These are phyloP conservation scores for Chaetogeoica ovagalla DNA, from an alignment of 2,888 invertebrate species.

Conservation along the genomic window DNA sequence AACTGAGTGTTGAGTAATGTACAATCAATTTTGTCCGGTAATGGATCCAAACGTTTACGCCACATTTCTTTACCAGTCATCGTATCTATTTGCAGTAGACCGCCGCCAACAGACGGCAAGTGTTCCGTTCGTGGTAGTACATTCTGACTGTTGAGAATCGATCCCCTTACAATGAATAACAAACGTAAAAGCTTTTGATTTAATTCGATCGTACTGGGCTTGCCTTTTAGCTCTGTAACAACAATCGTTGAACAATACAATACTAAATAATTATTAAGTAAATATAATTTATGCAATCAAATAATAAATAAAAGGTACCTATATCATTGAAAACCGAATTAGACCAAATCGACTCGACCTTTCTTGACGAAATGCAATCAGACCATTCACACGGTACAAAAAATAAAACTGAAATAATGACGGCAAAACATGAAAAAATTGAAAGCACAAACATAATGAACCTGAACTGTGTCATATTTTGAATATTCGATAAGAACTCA, in stretches of 20 bases:
- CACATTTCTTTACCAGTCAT: slow-evolving; percentile 36
- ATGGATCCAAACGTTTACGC: slow-evolving; percentile 30
- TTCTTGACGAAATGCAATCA: slow-evolving; percentile 10
- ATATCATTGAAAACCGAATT: slow-evolving; percentile 30
- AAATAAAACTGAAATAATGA: slow-evolving; percentile 14
- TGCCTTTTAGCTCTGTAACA: slow-evolving; percentile 31
- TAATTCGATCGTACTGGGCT: slow-evolving; percentile 33
- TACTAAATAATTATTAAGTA: not conserved
- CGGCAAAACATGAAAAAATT: slow-evolving; percentile 28
- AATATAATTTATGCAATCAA: not conserved
- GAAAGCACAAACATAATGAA: slow-evolving; percentile 21
- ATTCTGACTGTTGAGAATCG: slow-evolving; percentile 42
- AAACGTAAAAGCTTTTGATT: slow-evolving; percentile 29
- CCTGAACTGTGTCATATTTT: slow-evolving; percentile 29
- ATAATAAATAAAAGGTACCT: slow-evolving; percentile 3
- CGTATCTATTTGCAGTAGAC: slow-evolving; percentile 34
- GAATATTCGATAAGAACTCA: slow-evolving; percentile 7
- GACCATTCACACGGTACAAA: slow-evolving; percentile 39
- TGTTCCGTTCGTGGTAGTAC: slow-evolving; percentile 40
- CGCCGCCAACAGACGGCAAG: slow-evolving; percentile 36
- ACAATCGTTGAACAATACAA: too few species aligned
- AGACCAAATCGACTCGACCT: not conserved
- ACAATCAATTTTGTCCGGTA: slow-evolving; percentile 45
- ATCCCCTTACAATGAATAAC: slow-evolving; percentile 38
- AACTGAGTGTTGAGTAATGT: slow-evolving; percentile 31